Conservation (phyloP, 2,888 invertebrate genomes). For the Harpagoxenus sublaevis region DNA sequence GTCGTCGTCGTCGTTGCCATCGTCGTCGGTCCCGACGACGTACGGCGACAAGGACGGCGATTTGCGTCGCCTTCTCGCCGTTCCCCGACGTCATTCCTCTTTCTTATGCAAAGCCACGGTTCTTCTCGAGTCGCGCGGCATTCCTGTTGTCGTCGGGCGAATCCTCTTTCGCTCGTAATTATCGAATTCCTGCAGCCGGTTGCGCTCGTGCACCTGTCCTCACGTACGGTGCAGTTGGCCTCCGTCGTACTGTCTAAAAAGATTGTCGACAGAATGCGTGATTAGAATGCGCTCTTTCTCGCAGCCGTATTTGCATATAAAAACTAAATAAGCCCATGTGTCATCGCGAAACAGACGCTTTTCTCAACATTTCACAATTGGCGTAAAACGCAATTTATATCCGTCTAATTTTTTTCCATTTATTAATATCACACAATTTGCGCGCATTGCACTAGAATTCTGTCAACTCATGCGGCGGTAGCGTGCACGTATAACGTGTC, state of each 20-base stretch:
- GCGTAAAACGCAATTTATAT: background rate
- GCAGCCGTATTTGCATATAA: background rate
- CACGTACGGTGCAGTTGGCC: conserved; percentile 68
- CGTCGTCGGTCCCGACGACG: conserved; percentile 2
- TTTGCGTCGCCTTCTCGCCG: conserved; percentile 4
- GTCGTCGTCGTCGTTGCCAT: background rate
- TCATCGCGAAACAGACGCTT: background rate
- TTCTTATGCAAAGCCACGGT: conserved; percentile 47
- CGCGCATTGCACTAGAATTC: background rate
- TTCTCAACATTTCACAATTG: background rate
- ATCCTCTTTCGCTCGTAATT: conserved; percentile 72
- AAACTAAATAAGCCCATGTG: background rate
- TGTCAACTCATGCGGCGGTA: background rate
- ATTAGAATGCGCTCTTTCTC: background rate
- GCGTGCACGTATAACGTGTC: background rate
- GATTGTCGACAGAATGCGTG: conserved; percentile 48
- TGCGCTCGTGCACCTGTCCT: conserved; percentile 54
- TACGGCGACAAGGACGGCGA: conserved; percentile 33
- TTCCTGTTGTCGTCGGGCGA: conserved; percentile 54
- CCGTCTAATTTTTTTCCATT: conserved; percentile 12
- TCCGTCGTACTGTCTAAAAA: conserved; percentile 66
- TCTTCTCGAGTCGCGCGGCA: conserved; percentile 52
- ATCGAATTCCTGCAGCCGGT: conserved; percentile 72
- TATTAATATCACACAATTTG: background rate
- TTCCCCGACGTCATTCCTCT: conserved; percentile 27